Evolutionary conservation across 1,140 invertebrate species (phyloP).

Genomic region (Drosophila chauvacae): DNA sequence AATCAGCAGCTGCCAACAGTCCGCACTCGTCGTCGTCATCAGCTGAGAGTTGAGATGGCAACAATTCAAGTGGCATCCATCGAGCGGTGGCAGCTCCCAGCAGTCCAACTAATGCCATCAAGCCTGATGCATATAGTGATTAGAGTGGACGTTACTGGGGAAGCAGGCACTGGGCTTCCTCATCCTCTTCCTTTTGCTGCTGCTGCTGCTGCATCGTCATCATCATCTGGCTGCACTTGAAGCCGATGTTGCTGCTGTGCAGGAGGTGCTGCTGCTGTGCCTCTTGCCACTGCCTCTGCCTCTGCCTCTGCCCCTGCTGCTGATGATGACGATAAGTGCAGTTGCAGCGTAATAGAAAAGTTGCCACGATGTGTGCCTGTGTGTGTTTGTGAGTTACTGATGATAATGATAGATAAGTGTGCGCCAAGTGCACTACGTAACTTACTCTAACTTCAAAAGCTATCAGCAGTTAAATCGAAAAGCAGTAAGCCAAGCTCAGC

Average conservation of each 20-base stretch:
- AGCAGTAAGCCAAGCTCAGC: constrained; percentile 65
- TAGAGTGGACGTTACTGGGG: constrained; percentile 71
- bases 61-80: constrained; percentile 69
- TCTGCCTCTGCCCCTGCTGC: constrained; percentile 37
- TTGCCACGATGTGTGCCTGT: constrained; percentile 57
- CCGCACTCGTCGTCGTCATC: constrained; percentile 54
- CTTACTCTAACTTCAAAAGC: constrained; percentile 80
- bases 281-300: constrained; percentile 11
- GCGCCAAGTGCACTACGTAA: constrained; percentile 81
- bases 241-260: constrained; percentile 31
- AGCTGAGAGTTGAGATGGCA: constrained; percentile 61
- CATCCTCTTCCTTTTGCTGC: constrained; percentile 1
- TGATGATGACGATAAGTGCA: constrained; percentile 80
- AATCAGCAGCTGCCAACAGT: constrained; percentile 69
- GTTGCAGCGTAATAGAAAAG: constrained; percentile 80
- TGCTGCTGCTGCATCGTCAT: constrained; percentile 37
- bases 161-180: constrained; percentile 32
- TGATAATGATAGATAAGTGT: constrained; percentile 83
- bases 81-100: constrained; percentile 43
- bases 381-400: constrained; percentile 58
- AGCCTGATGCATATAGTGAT: constrained; percentile 81
- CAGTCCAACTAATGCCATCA: constrained; percentile 80
- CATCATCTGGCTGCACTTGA: constrained; percentile 41
- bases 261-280: constrained; percentile 24
- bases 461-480: constrained; percentile 83